Percentiles rank a stretch among this genome's conserved stretches.
These are phyloP conservation scores for Crocodylus rhombifer DNA, from an alignment of 2,797 vertebrate species.

Conservation along the genomic window DNA sequence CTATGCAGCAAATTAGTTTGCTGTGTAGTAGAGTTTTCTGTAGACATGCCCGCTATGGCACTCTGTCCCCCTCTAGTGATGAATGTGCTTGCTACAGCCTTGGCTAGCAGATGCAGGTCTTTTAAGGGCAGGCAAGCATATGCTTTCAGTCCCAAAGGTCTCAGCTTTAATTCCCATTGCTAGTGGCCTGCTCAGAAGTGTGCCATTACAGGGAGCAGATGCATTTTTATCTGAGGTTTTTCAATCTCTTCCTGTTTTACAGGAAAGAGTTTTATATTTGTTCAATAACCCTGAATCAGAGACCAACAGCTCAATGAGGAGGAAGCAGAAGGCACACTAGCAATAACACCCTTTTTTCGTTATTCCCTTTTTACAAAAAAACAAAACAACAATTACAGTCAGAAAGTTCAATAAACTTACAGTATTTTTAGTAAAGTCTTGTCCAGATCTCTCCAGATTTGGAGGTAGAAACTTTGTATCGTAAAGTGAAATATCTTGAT, in stretches of 20 bases:
- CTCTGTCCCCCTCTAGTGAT: neutral
- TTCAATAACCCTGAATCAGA: neutral
- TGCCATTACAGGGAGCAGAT: neutral
- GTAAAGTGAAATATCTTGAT: neutral
- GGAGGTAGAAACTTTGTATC: neutral
- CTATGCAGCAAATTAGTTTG: too few relatives aligned
- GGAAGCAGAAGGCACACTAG: neutral
- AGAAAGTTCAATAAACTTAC: neutral
- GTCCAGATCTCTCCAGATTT: neutral
- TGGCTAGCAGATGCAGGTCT: neutral
- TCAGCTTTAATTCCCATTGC: neutral
- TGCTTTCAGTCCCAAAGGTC: neutral
- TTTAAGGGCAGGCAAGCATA: neutral
- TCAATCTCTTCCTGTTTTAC: neutral
- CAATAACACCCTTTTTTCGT: neutral
- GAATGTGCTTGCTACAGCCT: neutral
- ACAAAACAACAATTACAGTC: neutral
- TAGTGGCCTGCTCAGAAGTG: neutral
- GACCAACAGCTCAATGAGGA: neutral
- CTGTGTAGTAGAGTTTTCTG: too few relatives aligned
- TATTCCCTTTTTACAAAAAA: neutral
- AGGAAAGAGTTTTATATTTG: neutral
- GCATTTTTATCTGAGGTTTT: neutral
- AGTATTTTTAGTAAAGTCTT: neutral
- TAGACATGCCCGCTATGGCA: neutral